phyloP scores from a whole-genome alignment of 2,113 vertebrate species.

The Toxostoma redivivum region DNA sequence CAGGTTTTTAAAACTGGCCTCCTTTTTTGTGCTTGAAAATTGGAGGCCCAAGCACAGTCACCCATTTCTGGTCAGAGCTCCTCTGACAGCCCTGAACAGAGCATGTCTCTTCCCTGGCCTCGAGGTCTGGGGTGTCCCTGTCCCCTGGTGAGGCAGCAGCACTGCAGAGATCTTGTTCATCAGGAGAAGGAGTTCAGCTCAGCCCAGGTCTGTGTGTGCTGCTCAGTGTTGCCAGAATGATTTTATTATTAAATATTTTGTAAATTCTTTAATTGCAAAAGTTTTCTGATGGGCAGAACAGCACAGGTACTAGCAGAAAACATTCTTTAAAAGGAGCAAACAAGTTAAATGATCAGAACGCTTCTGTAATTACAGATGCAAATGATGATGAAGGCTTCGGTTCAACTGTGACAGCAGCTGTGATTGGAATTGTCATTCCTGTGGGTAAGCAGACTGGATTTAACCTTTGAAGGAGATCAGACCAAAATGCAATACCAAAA shows the following conservation, averaged over 20 bases:
- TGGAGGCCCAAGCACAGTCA: neutral
- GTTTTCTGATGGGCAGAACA: neutral
- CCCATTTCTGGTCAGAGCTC: neutral
- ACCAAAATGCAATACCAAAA: neutral
- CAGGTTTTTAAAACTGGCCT: neutral
- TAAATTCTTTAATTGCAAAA: neutral
- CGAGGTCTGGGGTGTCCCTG: neutral
- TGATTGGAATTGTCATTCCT: conserved; percentile 91
- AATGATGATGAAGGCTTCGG: conserved; percentile 84
- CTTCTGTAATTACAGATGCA: conserved; percentile 76
- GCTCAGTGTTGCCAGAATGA: accelerated
- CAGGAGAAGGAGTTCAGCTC: neutral
- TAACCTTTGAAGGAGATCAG: neutral
- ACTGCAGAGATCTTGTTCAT: accelerated
- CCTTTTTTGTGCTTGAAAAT: neutral
- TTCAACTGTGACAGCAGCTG: conserved; percentile 90
- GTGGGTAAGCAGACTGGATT: conserved; percentile 81
- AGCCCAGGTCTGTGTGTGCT: accelerated
- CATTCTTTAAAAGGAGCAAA: neutral
- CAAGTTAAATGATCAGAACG: neutral
- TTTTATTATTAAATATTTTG: neutral
- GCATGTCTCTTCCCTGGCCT: accelerated
- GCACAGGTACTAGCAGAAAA: neutral
- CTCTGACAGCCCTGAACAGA: accelerated
- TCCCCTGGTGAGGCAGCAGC: accelerated